Evolutionary conservation across 2,113 vertebrate genomes (phyloP).

Genomic region (Dasyurus viverrinus): DNA sequence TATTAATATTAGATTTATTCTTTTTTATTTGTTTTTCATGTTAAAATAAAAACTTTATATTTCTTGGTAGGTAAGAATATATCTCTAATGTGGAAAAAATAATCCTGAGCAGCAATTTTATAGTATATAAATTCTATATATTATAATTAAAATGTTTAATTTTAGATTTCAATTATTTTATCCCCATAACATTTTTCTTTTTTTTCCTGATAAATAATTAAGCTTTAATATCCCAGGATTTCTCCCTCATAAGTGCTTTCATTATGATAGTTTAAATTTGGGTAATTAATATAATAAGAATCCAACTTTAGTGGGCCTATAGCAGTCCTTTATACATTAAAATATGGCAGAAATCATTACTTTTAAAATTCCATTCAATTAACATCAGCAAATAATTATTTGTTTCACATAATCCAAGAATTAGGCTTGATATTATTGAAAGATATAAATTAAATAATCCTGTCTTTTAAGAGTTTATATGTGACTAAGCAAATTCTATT

Average conservation of each 20-base stretch:
- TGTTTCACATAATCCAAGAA: background rate
- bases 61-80: slow-evolving; percentile 25
- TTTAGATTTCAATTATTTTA: slow-evolving; percentile 9
- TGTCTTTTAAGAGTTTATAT: too few species aligned
- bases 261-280: background rate
- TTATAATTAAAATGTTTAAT: background rate
- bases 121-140: background rate
- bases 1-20: background rate
- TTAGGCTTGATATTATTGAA: too few species aligned
- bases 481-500: background rate
- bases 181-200: background rate
- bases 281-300: background rate
- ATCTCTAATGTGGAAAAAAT: background rate
- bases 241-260: background rate
- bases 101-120: background rate
- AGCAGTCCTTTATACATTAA: background rate
- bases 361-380: background rate
- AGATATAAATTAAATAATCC: too few species aligned
- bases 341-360: background rate
- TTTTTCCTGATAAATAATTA: background rate
- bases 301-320: background rate
- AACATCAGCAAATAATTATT: background rate
- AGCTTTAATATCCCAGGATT: background rate
- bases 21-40: background rate
- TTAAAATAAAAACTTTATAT: background rate